phyloP scores from a whole-genome alignment of 2,797 vertebrate species.

The Otolemur crassicaudatus region DNA sequence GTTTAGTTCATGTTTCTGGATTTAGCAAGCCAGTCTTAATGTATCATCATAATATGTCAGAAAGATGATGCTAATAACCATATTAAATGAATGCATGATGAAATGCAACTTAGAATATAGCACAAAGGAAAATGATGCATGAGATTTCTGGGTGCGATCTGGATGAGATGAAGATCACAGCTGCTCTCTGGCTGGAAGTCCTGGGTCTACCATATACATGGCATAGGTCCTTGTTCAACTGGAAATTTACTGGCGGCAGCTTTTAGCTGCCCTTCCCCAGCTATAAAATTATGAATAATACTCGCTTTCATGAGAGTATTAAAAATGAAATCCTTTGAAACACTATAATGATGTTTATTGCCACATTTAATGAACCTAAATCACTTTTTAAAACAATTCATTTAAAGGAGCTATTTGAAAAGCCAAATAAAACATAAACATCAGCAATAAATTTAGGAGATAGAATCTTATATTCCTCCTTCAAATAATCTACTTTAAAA shows the following conservation, averaged over 20 bases:
- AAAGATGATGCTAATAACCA: background rate
- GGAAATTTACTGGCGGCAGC: background rate
- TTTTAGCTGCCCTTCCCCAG: background rate
- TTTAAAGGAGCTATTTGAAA: background rate
- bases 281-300: background rate
- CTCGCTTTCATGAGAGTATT: background rate
- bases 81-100: background rate
- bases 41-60: background rate
- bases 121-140: background rate
- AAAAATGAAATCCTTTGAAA: background rate
- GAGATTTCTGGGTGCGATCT: background rate
- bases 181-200: background rate
- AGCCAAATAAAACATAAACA: background rate
- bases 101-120: background rate
- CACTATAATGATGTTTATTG: background rate
- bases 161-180: background rate
- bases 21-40: background rate
- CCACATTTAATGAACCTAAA: background rate
- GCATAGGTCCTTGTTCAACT: background rate
- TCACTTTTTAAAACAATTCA: background rate
- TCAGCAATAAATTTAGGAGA: background rate
- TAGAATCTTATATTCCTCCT: background rate
- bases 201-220: background rate
- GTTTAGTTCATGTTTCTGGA: conserved; percentile 1
- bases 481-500: background rate